Base-by-base conservation (phyloP, 2,797 vertebrate genomes). In the Lithobates pipiens region DNA sequence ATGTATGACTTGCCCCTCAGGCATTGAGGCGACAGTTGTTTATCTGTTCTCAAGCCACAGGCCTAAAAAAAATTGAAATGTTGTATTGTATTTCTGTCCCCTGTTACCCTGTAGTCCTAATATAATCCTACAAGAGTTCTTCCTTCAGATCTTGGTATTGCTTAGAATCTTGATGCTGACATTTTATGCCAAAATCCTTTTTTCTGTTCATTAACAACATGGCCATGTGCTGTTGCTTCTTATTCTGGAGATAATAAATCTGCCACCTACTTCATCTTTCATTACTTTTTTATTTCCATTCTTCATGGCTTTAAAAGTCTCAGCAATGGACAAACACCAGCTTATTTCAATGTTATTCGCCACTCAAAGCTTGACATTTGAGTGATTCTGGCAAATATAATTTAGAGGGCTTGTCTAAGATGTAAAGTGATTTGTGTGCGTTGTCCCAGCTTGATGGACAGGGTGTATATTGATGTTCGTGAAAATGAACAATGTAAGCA, bases 331-430 rank as follows among this genome's bases (percentile, higher is more conserved):
- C 76, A 77, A 42, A 65, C 61, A 65, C 61, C n/a, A 27, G 76
- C 11, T 10, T 18, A 6, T 10, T 78, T 44, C 61, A 16, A 16
- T 25, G 77, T 32, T 65, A 44, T 77, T 67, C 36, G 36, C 57
- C n/a, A 42, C 25, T 36, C 76, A 39, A 77, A 67, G 61, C 65
- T 39, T 77, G 76, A 77, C 76, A 77, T 77, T 77, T 77, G 23
- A 77, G 76, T 67, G 21, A 44, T 42, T 65, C 76, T 77, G 61
- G 76, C 39, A 67, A 77, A 77, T 42, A 77, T 77, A 27, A 67
- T 77, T 77, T 77, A 39, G 34, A 67, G 76, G 11, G 36, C 76
- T 77, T 77, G 76, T 65, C 76, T 77, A 77, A 65, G 34, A 42
- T 36, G 61, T 67, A 21, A 42, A 67, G 34, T 77, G 76, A 67